Evolutionary conservation across 2,113 vertebrate genomes (phyloP), one percentile per base, ranked within the genome.

Genomic region (Rutilus rutilus): DNA sequence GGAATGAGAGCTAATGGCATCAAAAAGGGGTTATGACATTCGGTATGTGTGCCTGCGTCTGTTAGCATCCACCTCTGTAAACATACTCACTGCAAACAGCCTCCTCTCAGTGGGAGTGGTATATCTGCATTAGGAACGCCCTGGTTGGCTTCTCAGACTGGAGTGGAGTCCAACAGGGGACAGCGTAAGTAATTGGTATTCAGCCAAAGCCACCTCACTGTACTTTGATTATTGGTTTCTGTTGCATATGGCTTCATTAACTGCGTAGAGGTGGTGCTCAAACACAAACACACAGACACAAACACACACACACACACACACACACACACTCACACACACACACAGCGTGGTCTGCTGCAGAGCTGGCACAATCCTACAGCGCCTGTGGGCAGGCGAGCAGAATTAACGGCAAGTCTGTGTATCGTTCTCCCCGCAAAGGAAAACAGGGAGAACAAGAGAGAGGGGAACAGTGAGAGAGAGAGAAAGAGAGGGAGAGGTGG

Each of bases 1-100:
- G 10, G 45, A 79, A 88, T 78, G 27, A 85, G 83, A 82, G 75
- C 86, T 83, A 87, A 84, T 78, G 64, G 50, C 74, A 73, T 47
- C 67, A 87, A 76, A 74, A 82, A 36, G 47, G 76, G 81, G 81
- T 59, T 84, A 59, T 67, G 76, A 86, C 67, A 80, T 65, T 27
- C 5, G 19, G 36, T 33, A 47, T 25, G 57, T 64, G 17, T 77
- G 42, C 21, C 19, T 54, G 47, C 9, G 15, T n/a, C 4, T 80
- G 33, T 81, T 19, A 75, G 36, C 60, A 52, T 25, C 27, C 30
- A 17, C 69, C 78, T 8, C 74, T 36, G 14, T 69, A 36, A 50
- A 79, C n/a, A 57, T 47, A 64, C 50, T 85, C 50, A 27, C 54
- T 83, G 47, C 42, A 65, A 60, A 11, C 59, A 54, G 27, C 23